A percentile compares a stretch with the other conserved stretches of the same genome.
These are phyloP conservation scores for Eospalax fontanierii DNA, from an alignment of 2,797 vertebrate species.

Conservation along the genomic window DNA sequence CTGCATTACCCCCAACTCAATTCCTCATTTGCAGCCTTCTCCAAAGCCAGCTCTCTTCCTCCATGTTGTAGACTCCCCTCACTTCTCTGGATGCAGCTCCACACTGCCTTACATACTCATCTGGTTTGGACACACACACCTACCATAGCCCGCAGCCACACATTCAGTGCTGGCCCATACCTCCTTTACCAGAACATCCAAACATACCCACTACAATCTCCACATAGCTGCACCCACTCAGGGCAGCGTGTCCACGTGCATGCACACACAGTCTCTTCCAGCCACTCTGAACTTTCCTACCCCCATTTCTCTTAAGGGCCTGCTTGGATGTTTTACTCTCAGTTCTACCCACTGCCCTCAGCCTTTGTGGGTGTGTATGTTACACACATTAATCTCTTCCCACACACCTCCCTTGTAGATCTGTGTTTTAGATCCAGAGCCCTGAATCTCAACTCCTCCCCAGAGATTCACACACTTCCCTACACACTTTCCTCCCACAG, in stretches of 20 bases:
- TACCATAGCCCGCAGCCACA: neutral
- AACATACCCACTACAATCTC: slow-evolving; percentile 19
- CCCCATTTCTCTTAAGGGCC: neutral
- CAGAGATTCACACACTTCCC: neutral
- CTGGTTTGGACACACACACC: neutral
- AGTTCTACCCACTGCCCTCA: slow-evolving; percentile 30
- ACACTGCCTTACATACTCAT: slow-evolving; percentile 19
- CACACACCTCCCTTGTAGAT: slow-evolving; percentile 55
- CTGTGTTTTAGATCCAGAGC: slow-evolving; percentile 74
- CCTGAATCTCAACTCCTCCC: slow-evolving; percentile 68
- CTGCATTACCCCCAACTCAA: neutral
- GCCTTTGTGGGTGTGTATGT: slow-evolving; percentile 70
- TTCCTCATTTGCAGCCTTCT: slow-evolving; percentile 22
- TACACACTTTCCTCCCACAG: slow-evolving; percentile 38
- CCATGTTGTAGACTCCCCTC: neutral
- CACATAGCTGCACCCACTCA: neutral
- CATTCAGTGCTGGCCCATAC: neutral
- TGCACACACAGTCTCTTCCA: neutral
- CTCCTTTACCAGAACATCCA: slow-evolving; percentile 11
- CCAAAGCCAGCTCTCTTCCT: neutral
- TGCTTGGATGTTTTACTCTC: slow-evolving; percentile 24
- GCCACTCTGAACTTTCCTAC: neutral
- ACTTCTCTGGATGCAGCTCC: slow-evolving; percentile 13
- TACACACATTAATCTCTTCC: slow-evolving; percentile 70
- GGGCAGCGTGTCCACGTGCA: neutral